Evolutionary conservation across 2,888 invertebrate genomes (phyloP), one percentile per base, ranked within the genome.

Genomic region (Eueremaeus valkanovi): DNA sequence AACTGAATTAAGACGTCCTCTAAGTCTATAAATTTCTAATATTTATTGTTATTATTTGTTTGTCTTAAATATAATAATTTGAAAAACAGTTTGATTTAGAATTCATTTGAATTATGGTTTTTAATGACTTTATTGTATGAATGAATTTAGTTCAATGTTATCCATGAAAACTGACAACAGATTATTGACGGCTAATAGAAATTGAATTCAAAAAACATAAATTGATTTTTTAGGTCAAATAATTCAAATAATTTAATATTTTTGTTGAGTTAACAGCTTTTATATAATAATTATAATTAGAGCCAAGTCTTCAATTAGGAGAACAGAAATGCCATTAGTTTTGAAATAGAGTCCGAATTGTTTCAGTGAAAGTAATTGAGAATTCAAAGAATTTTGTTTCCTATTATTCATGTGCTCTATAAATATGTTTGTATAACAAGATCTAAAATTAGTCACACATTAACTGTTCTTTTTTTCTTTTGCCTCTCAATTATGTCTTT

Each of bases 91-190:
- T 51, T 51, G 2, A 21, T 61, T 31, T 61, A 5, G 13, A 61
- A 29, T 61, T 61, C 29, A 61, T 31, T 61, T 61, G 29, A 61
- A 16, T 29, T 11, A 6, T n/a, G n/a, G 8, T 16, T 31, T 61
- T 61, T 61, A 61, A 61, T 61, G 61, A 61, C 1, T 61, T 29
- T 16, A 31, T 61, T 61, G 61, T 5, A 61, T 61, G 29, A 61
- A 61, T 31, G 18, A 61, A 61, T 61, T 61, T 29, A 61, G 61
- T 61, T 61, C 61, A 61, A 61, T 61, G 31, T 31, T 31, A 61
- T 29, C 18, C n/a, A n/a, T n/a, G n/a, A n/a, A n/a, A n/a, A 6
- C 61, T 61, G 9, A 16, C n/a, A n/a, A n/a, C 29, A n/a, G 1
- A n/a, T 45, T 45, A 45, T 51, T 51, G 51, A 11, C 51, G 8